Evolutionary conservation across 2,888 invertebrate species (phyloP), one percentile per base, ranked within the genome.

Genomic region (Mythimna albipuncta): DNA sequence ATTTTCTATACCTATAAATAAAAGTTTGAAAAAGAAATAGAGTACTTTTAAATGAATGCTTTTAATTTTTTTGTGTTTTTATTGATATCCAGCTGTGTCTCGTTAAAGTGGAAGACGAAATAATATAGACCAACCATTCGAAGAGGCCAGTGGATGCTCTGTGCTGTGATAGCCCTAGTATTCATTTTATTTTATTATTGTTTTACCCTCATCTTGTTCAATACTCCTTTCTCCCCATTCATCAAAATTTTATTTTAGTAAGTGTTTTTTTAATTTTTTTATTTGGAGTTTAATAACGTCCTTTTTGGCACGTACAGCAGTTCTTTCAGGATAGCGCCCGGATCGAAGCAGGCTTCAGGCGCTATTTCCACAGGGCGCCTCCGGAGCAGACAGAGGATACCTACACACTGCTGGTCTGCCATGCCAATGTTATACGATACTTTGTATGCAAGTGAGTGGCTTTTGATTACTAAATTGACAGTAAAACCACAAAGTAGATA

Each of bases 371-470:
- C 93, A 97, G 99, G 65, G 99, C 99, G 5, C 97, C 97, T 58
- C 97, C 98, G 0, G 96, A 97, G 0, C 99, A 99, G 93, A 96
- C 97, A 2, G 96, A 97, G 59, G 99, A 99, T 91, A 97, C 98
- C 0, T 99, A 98, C 92, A 99, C 99, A 52, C 92, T 99, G 58
- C 95, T 99, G 69, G 99, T 99, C 2, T 99, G 99, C 86, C 99
- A 99, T 93, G 99, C 99, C 6, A 99, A 99, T 94, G 99, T 99
- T 35, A 99, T 99, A 88, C 97, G 99, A 61, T 99, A 99, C 94
- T 98, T 98, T 90, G 97, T 98, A n/a, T 99, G 99, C 97, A 97
- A 98, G 98, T 98, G 89, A 95, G 94, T 94, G 41, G 0, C 19
- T 35, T 11, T 4, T 2, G 4, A 47, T 38, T 44, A 7, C 38